Base-by-base conservation (phyloP, 2,888 invertebrate species). In the Keiferia lycopersicella region DNA sequence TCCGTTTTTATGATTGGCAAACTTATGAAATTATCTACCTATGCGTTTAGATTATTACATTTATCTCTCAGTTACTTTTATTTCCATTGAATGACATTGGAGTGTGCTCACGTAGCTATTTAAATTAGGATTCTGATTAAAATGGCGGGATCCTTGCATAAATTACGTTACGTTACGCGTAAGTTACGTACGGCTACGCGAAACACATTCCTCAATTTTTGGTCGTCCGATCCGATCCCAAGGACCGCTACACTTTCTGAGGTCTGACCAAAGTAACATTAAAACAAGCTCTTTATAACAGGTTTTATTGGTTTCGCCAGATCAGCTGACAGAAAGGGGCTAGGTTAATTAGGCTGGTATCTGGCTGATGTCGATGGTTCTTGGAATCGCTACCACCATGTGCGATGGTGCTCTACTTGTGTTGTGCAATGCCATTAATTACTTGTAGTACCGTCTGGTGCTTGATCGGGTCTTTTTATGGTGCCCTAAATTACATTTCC, bases 331-430 rank as follows among this genome's bases (percentile, higher is more conserved):
- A 56, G n/a, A 56, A 56, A 20, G 39, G 6, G 58, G 34, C 58
- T 16, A 16, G 1, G 51, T 48, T 62, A 53, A 63, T 64, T 65
- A 51, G 61, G 51, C 11, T 51, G 45, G 63, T 64, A 60, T 64
- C 66, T 39, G 56, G 50, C 18, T 57, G 45, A 64, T 65, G 61
- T 65, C 66, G 30, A 38, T 26, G 62, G 53, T 68, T 68, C 68
- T 61, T 63, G 65, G 66, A 66, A 67, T 26, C 62, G 61, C 51
- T 22, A 51, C 51, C 51, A 51, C 51, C 51, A 18, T 18, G 48
- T 14, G 34, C 22, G 56, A 34, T 56, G 10, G 56, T 56, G 34
- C n/a, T 26, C 56, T 30, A 56, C 56, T 26, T 56, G 11, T 22
- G n/a, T n/a, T n/a, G 30, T 56, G n/a, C 30, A 14, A 20, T 10